phyloP scores from a whole-genome alignment of 2,797 vertebrate genomes.

The Pogoniulus pusillus region DNA sequence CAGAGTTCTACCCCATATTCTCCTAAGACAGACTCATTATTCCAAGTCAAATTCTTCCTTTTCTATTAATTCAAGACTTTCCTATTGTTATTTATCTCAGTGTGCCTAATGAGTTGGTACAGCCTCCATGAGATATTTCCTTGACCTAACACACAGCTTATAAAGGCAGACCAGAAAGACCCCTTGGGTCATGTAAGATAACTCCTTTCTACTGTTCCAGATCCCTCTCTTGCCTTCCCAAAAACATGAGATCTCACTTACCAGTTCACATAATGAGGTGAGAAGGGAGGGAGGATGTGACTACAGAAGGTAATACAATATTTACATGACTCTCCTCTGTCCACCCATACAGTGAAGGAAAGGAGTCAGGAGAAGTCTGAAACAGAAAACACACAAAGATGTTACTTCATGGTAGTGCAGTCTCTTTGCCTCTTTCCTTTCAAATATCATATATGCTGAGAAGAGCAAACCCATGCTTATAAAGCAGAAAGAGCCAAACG shows the following conservation, averaged over 20 bases:
- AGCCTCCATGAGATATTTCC: background rate
- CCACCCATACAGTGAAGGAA: background rate
- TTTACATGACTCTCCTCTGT: background rate
- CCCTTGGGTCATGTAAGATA: background rate
- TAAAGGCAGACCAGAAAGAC: background rate
- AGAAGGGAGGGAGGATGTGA: background rate
- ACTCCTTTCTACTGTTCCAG: background rate
- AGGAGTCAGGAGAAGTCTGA: background rate
- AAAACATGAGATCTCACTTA: rapidly evolving
- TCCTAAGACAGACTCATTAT: background rate
- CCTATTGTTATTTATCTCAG: background rate
- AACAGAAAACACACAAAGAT: background rate
- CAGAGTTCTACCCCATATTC: background rate
- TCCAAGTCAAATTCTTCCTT: background rate
- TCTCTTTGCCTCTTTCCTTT: background rate
- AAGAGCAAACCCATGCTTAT: background rate
- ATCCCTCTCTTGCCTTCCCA: background rate
- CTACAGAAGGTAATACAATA: background rate
- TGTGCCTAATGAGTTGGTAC: too few species aligned
- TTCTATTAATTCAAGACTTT: background rate
- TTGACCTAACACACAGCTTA: background rate
- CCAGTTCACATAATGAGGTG: background rate
- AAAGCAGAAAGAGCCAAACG: background rate
- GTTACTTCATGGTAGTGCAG: rapidly evolving
- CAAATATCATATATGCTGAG: background rate